Evolutionary conservation across 2,888 invertebrate genomes (phyloP), one percentile per base, ranked within the genome.

Genomic region (Noctua janthina): DNA sequence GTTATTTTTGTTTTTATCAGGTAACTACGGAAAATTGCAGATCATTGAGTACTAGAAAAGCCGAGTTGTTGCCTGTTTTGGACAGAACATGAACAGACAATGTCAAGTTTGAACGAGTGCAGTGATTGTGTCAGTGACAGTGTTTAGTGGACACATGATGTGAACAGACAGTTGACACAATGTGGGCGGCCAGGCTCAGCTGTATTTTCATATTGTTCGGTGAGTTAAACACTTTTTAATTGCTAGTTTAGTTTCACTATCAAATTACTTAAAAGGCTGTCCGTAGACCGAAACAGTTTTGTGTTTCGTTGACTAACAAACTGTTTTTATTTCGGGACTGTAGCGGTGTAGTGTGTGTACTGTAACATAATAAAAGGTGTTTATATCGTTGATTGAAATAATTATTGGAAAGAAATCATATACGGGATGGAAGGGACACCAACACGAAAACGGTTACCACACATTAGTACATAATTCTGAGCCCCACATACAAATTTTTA

Each of bases 161-260:
- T 96, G 95, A 95, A 93, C 90, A 89, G 89, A 91, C 85, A 91
- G 72, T 86, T n/a, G 80, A 83, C 94, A 95, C 91, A 88, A 96
- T 96, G 96, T 96, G 96, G 96, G 94, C 96, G 92, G 96, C 95
- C 90, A 95, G 94, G 94, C 94, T 96, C 90, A 95, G 94, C 94
- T 96, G 95, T 93, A 94, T 96, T 91, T 95, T 96, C 89, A 92
- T 96, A 93, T 94, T 96, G 93, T 96, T 96, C 92, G 96, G 96
- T 96, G 89, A 96, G 96, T 95, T 76, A 74, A 6, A 43, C 29
- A 59, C 46, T 64, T 64, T 54, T 23, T 64, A 74, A n/a, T 64
- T 64, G 13, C 11, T 39, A 7, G 49, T 69, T 68, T 43, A 43
- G 0, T 49, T 49, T 10, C 0, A 13, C 8, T 82, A 29, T 39